Conservation (phyloP, 2,797 vertebrate genomes). For the Enteromius fasciolatus region DNA sequence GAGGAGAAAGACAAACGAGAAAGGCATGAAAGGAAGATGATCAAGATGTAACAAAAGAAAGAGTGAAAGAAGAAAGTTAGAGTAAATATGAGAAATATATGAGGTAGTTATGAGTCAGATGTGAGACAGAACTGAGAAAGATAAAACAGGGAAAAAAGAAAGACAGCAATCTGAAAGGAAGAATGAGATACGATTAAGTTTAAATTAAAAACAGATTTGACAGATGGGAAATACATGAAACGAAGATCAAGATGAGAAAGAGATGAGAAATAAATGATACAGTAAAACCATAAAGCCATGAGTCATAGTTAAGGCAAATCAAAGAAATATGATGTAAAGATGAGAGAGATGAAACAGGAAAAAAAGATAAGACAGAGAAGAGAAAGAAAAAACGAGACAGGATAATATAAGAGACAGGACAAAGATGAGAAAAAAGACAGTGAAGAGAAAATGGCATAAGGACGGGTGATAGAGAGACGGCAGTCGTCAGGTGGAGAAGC, state of each 20-base stretch:
- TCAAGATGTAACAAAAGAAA: neutral
- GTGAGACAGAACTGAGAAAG: neutral
- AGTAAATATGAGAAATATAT: neutral
- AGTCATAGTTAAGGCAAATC: neutral
- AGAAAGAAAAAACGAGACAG: neutral
- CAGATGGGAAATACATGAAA: neutral
- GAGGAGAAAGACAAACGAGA: neutral
- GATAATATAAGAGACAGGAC: neutral
- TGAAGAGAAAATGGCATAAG: neutral
- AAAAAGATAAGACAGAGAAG: neutral
- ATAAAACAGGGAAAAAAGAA: neutral
- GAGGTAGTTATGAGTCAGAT: neutral
- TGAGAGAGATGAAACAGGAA: neutral
- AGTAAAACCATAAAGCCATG: neutral
- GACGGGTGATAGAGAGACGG: neutral
- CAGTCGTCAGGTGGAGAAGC: slow-evolving; percentile 1
- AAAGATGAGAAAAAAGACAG: neutral
- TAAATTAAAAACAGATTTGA: neutral
- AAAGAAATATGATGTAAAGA: neutral
- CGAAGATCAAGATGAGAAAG: neutral
- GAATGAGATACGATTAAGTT: too few relatives aligned
- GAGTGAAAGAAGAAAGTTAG: neutral
- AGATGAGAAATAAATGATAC: neutral
- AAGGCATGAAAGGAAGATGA: neutral
- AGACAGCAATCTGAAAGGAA: neutral